Evolutionary conservation across 2,113 vertebrate genomes (phyloP), one percentile per base, ranked within the genome.

Genomic region (Cercopithecus mona): DNA sequence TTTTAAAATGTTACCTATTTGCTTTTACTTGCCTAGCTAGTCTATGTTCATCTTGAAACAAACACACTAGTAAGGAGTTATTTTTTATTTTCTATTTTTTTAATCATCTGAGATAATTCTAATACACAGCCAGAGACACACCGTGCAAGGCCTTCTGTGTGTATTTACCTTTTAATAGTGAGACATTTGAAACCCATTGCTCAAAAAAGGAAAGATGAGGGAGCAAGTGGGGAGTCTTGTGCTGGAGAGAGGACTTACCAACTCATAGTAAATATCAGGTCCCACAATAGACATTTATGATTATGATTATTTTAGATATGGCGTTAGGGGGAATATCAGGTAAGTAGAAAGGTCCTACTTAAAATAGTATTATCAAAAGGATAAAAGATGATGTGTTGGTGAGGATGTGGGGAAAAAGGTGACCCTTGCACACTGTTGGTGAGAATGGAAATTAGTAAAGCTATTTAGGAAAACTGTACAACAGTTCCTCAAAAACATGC

Each of bases 41-140:
- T 70, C 4, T 61, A 43, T 35, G 11, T 0, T 87, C 14, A n/a
- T 94, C 55, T 97, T 43, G 38, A 35, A 52, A 81, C 16, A 82
- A 13, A 88, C 85, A 84, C 0, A 61, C 20, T 35, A 82, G 5
- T 48, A 85, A 52, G 1, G 80, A 40, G 17, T 82, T 87, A 18
- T 57, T 82, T 88, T 83, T 83, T 3, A 73, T 76, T 89, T 78
- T n/a, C 35, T 32, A 81, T 7, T 35, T 92, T 78, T 45, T 75
- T 57, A 52, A 8, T 83, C 11, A 57, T 38, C 32, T 68, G 32
- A 82, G 8, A 35, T 40, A 68, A 52, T 89, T 93, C 59, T 92
- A 85, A 64, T 20, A 45, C 45, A 50, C 5, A 92, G 8, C 0
- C 17, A 93, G 9, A 22, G 30, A 52, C 1, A 38, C 23, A 16